A percentile compares a stretch with the other conserved stretches of the same genome.
phyloP scores from a whole-genome alignment of 2,113 vertebrate species.

The Takifugu bimaculatus region DNA sequence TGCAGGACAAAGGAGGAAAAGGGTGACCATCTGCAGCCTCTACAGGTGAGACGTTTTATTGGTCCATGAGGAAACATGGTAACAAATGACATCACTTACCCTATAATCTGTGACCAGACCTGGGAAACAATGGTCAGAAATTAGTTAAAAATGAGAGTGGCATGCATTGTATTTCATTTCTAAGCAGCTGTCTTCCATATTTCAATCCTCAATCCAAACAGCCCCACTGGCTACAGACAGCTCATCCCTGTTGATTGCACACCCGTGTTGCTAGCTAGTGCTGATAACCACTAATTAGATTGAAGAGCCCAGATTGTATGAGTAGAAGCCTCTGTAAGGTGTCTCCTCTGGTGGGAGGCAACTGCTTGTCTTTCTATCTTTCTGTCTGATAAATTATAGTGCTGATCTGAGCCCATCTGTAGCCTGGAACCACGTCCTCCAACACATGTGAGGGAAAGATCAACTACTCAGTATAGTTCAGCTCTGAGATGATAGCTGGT shows the following conservation, averaged over 20 bases:
- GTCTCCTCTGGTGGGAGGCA: background rate
- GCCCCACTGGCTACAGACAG: constrained; percentile 12
- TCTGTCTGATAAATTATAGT: constrained; percentile 60
- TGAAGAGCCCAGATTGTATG: constrained; percentile 46
- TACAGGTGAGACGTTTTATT: no score
- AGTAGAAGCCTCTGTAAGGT: constrained; percentile 37
- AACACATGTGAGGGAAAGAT: background rate
- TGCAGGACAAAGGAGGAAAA: constrained; percentile 43
- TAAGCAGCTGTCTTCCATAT: background rate
- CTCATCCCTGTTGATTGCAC: constrained; percentile 28
- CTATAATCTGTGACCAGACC: constrained; percentile 94
- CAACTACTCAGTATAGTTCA: no score
- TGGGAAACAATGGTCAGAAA: constrained; percentile 55
- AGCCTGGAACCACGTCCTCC: constrained; percentile 4
- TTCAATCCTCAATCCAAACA: constrained; percentile 9
- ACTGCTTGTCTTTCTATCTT: constrained; percentile 9
- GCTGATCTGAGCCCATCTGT: constrained; percentile 52
- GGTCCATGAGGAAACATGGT: no score
- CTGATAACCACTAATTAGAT: constrained; percentile 73
- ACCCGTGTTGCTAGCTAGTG: constrained; percentile 35
- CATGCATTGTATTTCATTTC: no score
- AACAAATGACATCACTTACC: constrained; percentile 71
- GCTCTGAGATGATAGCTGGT: no score
- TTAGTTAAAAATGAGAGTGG: no score
- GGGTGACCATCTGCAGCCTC: background rate